phyloP scores from a whole-genome alignment of 2,888 invertebrate genomes.

The Perizoma affinitatum region DNA sequence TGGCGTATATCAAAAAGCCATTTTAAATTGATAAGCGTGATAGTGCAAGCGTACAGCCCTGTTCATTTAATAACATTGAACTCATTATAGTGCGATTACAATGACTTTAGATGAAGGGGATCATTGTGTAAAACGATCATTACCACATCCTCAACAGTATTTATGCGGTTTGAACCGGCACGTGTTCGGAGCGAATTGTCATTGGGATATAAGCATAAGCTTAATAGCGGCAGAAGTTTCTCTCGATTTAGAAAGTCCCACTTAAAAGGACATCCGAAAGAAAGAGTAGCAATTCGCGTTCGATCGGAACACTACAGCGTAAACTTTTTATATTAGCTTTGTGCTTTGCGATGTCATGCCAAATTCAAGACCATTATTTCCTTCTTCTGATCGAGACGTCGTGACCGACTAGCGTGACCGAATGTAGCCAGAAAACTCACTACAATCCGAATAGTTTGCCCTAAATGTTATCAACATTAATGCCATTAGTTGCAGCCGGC shows the following conservation, averaged over 20 bases:
- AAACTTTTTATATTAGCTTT: constrained; percentile 27
- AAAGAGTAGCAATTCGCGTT: constrained; percentile 52
- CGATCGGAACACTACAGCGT: constrained; percentile 50
- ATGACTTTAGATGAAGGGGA: constrained; percentile 56
- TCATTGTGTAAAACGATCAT: constrained; percentile 52
- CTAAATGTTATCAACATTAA: constrained; percentile 57
- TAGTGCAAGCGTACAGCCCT: constrained; percentile 71
- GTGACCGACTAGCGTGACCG: constrained; percentile 56
- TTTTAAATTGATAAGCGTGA: constrained; percentile 76
- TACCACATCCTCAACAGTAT: constrained; percentile 47
- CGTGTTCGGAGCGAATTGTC: constrained; percentile 65
- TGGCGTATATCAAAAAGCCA: constrained; percentile 73
- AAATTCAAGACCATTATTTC: constrained; percentile 19
- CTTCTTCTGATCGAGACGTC: constrained; percentile 22
- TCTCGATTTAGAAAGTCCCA: constrained; percentile 50
- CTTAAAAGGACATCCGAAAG: constrained; percentile 54
- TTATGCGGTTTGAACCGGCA: constrained; percentile 49
- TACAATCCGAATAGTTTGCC: constrained; percentile 28
- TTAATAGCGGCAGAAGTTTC: constrained; percentile 52
- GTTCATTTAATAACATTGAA: constrained; percentile 72
- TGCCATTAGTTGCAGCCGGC: constrained; percentile 50
- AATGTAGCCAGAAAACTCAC: constrained; percentile 51
- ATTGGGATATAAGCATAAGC: constrained; percentile 48
- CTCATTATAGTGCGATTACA: constrained; percentile 70
- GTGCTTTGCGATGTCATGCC: constrained; percentile 1